These are phyloP conservation scores for Passer domesticus DNA, from an alignment of 2,113 vertebrate genomes.

Conservation along the genomic window DNA sequence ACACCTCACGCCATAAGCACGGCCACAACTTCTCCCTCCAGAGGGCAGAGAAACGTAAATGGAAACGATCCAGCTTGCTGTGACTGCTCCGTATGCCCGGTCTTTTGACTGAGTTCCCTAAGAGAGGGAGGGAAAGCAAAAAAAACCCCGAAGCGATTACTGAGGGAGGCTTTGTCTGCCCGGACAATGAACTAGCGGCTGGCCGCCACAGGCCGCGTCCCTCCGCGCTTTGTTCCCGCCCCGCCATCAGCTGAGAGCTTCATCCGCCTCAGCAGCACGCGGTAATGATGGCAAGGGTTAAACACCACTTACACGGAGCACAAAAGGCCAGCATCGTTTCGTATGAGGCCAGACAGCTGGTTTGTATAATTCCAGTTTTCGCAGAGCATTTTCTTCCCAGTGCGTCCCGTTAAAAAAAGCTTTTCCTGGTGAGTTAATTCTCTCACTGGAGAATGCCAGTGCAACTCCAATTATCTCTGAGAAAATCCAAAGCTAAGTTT, in stretches of 20 bases:
- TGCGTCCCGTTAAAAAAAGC: not conserved
- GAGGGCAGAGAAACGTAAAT: not conserved
- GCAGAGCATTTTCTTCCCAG: not conserved
- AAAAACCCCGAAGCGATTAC: not conserved
- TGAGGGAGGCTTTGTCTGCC: constrained; percentile 42
- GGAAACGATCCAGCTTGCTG: not conserved
- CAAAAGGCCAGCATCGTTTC: constrained; percentile 50
- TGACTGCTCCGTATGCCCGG: not conserved
- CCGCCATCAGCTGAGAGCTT: constrained; percentile 37
- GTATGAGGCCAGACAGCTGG: constrained; percentile 51
- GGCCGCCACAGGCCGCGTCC: constrained; percentile 45
- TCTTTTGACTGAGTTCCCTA: constrained; percentile 20
- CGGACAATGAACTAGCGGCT: constrained; percentile 59
- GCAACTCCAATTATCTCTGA: not conserved
- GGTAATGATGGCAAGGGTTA: constrained; percentile 20
- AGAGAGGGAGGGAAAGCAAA: not conserved
- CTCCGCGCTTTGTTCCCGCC: constrained; percentile 34
- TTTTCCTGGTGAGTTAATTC: not conserved
- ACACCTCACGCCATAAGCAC: not conserved
- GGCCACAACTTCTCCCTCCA: not conserved
- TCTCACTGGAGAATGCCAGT: not conserved
- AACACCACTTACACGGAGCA: constrained; percentile 54
- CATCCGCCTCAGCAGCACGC: constrained; percentile 1
- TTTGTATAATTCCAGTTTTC: constrained; percentile 24
- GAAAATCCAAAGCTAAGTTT: not conserved